These are phyloP conservation scores for Papilio dardanus DNA, from an alignment of 1,140 invertebrate species.

Conservation along the genomic window DNA sequence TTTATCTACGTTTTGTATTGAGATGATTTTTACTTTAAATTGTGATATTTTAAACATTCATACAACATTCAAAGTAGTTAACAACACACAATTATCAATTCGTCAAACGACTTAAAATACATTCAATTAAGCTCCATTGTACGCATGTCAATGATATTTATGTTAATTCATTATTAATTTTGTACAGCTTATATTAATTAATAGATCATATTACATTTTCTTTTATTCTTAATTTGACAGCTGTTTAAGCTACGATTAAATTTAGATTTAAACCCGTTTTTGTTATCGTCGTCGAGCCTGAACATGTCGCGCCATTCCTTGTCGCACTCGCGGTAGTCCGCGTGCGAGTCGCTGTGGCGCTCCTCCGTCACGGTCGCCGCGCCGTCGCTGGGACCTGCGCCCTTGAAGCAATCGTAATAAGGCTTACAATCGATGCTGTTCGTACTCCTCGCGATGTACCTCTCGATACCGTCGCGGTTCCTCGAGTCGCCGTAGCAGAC, in stretches of 20 bases:
- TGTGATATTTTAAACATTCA: background rate
- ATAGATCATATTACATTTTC: conserved; percentile 61
- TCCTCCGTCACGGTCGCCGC: conserved; percentile 53
- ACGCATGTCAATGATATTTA: background rate
- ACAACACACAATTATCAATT: background rate
- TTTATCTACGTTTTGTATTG: background rate
- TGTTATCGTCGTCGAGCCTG: conserved; percentile 53
- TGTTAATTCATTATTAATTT: background rate
- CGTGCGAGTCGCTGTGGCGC: conserved; percentile 66
- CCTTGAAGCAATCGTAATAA: conserved; percentile 75
- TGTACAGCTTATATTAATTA: background rate
- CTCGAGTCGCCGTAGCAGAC: conserved; percentile 54
- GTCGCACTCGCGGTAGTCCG: conserved; percentile 63
- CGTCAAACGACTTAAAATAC: conserved; percentile 18
- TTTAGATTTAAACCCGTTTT: conserved; percentile 73
- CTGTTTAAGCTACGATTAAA: conserved; percentile 77
- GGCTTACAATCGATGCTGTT: conserved; percentile 74
- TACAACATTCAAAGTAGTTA: background rate
- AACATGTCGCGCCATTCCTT: conserved; percentile 60
- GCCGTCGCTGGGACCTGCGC: conserved; percentile 45
- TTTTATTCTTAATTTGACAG: conserved; percentile 71
- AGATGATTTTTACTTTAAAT: background rate
- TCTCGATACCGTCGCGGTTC: conserved; percentile 60
- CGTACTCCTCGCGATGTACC: conserved; percentile 64
- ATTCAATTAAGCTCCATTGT: conserved; percentile 2